Evolutionary conservation across 2,888 invertebrate genomes (phyloP).

Genomic region (Temnothorax ravouxi): DNA sequence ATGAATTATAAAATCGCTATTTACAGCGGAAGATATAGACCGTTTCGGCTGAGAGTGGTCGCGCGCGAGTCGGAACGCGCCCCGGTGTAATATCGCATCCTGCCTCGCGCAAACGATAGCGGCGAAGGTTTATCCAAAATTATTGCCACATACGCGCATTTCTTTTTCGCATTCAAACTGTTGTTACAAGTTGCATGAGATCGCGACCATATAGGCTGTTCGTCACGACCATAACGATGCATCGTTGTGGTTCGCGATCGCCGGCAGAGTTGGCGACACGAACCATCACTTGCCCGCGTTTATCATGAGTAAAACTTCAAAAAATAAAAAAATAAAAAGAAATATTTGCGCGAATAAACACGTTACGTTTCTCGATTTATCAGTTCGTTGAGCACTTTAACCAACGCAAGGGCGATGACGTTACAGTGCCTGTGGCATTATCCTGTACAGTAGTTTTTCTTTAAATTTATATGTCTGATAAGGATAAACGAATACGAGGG

Average conservation of each 20-base stretch:
- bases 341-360: conserved; percentile 24
- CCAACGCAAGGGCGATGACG: conserved; percentile 74
- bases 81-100: conserved; percentile 59
- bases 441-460: conserved; percentile 63
- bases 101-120: conserved; percentile 60
- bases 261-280: background rate
- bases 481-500: conserved; percentile 42
- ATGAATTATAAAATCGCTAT: conserved; percentile 78
- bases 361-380: conserved; percentile 74
- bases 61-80: conserved; percentile 33
- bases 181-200: conserved; percentile 37
- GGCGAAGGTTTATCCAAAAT: conserved; percentile 59
- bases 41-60: conserved; percentile 17
- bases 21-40: conserved; percentile 69
- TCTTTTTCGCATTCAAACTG: conserved; percentile 7
- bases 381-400: conserved; percentile 73
- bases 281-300: conserved; percentile 6
- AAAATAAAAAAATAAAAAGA: background rate
- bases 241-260: conserved; percentile 4
- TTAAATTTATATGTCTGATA: conserved; percentile 68
- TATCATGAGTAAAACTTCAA: conserved; percentile 16
- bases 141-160: conserved; percentile 46
- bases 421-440: conserved; percentile 72
- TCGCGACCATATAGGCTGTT: background rate
- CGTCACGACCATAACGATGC: conserved; percentile 2